phyloP scores from a whole-genome alignment of 2,113 vertebrate species.

The Calidris pugnax region DNA sequence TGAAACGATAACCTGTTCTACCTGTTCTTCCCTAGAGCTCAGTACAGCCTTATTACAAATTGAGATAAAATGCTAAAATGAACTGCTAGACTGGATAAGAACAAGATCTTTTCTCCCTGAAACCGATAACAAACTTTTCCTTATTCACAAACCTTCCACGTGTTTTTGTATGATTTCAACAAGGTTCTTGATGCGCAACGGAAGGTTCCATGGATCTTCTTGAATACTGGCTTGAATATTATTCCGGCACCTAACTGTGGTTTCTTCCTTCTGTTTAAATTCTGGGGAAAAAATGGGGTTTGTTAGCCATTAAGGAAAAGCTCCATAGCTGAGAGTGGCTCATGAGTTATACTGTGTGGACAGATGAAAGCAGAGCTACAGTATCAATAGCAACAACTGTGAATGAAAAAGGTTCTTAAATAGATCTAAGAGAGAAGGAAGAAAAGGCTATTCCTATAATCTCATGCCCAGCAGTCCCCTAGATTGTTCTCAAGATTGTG shows the following conservation, averaged over 20 bases:
- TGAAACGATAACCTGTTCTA: neutral
- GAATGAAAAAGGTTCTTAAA: neutral
- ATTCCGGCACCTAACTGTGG: slow-evolving; percentile 83
- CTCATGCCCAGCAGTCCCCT: neutral
- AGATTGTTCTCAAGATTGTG: neutral
- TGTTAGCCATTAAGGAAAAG: neutral
- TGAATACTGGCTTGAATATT: slow-evolving; percentile 94
- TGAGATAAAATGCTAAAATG: neutral
- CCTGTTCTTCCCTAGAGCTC: neutral
- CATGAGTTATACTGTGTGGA: neutral
- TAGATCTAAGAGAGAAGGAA: neutral
- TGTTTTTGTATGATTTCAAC: slow-evolving; percentile 93
- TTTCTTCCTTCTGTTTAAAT: slow-evolving; percentile 93
- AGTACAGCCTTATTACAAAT: neutral
- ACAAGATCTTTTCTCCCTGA: neutral
- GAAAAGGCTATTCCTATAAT: neutral
- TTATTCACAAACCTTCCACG: slow-evolving; percentile 86
- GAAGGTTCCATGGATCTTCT: slow-evolving; percentile 98
- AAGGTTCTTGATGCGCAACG: slow-evolving; percentile 89
- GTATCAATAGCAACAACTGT: neutral
- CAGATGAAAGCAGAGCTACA: neutral
- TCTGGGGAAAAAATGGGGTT: slow-evolving; percentile 75
- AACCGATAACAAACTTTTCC: neutral
- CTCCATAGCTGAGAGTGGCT: neutral
- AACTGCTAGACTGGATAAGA: neutral